Evolutionary conservation across 2,797 vertebrate species (phyloP), one percentile per base, ranked within the genome.

Genomic region (Limosa lapponica): DNA sequence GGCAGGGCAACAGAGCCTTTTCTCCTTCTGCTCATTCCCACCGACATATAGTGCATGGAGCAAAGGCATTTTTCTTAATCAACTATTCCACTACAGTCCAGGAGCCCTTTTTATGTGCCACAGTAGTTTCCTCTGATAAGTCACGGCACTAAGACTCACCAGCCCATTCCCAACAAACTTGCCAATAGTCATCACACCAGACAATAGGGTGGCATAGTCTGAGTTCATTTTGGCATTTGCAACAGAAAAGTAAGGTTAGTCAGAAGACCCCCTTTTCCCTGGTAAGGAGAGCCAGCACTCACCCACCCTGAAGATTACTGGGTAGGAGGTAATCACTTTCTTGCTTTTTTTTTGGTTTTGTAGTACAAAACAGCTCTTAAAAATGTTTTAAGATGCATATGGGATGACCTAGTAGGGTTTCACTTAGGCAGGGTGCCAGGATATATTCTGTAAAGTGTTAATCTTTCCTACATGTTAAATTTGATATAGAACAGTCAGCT

Each of bases 401-500:
- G 43, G 43, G 30, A 41, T 48, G 41, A 25, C 51, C 44, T n/a
- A 51, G 17, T 37, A 80, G 6, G 30, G 44, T 88, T 55, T 70
- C 57, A 72, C 59, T 64, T 44, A 73, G 74, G 87, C 90, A 80
- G 36, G 25, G 66, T 67, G 90, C 93, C 96, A 96, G 46, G 61
- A 36, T 27, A 16, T 28, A 15, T 97, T 97, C 97, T 73, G 37
- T 95, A 97, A 96, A 96, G 57, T 49, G 90, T 67, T 93, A 90
- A 89, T 85, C 70, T 83, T 54, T 27, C 70, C 78, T 79, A 65
- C 17, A 19, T 71, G 46, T 86, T 79, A 94, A 95, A 96, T 78
- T 88, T 85, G 85, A 94, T 96, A 72, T 22, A 74, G 83, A 92
- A 34, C 18, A 84, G 89, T 57, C 0, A 1, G 44, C 51, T 89